These are phyloP conservation scores for Chelmon rostratus DNA, from an alignment of 2,797 vertebrate species.

Conservation along the genomic window DNA sequence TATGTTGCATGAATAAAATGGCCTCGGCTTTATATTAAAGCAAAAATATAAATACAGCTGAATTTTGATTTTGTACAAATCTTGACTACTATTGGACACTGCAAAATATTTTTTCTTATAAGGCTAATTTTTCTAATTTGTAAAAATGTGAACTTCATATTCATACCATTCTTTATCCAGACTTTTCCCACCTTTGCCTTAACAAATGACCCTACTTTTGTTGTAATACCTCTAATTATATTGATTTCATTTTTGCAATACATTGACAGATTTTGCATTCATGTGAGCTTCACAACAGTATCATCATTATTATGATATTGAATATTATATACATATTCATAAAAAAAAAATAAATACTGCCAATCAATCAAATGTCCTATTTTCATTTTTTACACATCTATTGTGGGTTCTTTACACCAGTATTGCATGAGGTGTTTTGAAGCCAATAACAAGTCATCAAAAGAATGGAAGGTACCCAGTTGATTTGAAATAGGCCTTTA, in stretches of 20 bases:
- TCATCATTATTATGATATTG: neutral
- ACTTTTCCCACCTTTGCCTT: conserved; percentile 1
- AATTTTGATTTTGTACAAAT: neutral
- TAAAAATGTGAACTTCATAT: neutral
- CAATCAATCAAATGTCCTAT: neutral
- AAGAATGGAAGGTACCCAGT: neutral
- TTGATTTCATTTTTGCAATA: neutral
- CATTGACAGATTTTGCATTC: neutral
- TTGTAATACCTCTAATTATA: neutral
- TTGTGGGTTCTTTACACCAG: neutral
- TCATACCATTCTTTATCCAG: neutral
- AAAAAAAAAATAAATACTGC: conserved; percentile 17
- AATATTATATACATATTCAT: neutral
- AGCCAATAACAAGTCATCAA: neutral
- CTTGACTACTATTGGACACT: neutral
- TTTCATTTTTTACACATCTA: neutral
- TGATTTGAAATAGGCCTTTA: neutral
- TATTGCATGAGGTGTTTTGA: neutral
- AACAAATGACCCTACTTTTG: neutral
- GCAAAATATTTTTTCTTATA: neutral
- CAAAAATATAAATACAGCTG: neutral
- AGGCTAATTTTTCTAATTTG: neutral
- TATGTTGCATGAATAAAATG: neutral
- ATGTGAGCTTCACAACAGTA: neutral
- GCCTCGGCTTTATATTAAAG: conserved; percentile 1